A percentile compares a stretch with the other conserved stretches of the same genome.
These are phyloP conservation scores for Cheumatopsyche charites DNA, from an alignment of 1,140 invertebrate genomes.

Conservation along the genomic window DNA sequence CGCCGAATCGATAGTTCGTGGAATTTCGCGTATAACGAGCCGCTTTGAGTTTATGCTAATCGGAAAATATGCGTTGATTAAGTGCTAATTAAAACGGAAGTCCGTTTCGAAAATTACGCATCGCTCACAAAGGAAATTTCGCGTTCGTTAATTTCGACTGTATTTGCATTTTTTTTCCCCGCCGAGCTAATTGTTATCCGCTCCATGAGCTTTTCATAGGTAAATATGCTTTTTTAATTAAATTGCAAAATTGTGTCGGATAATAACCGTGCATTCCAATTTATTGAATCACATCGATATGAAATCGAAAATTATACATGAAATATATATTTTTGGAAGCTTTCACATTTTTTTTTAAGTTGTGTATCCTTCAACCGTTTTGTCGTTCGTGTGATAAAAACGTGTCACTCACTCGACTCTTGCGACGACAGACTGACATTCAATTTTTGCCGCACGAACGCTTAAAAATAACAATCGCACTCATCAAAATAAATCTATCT, in stretches of 20 bases:
- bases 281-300: too few relatives aligned
- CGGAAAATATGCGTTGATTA: neutral
- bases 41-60: conserved; percentile 3
- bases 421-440: neutral
- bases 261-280: too few relatives aligned
- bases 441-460: neutral
- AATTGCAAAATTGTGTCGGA: too few relatives aligned
- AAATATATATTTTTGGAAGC: too few relatives aligned
- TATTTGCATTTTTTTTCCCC: neutral
- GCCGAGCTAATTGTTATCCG: neutral
- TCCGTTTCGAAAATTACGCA: conserved; percentile 6
- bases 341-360: too few relatives aligned
- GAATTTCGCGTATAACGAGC: too few relatives aligned
- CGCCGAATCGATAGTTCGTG: too few relatives aligned
- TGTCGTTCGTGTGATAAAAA: neutral
- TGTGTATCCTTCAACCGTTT: too few relatives aligned
- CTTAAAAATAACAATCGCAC: conserved; percentile 10
- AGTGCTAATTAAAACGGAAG: conserved; percentile 14
- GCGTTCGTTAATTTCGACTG: neutral
- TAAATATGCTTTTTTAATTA: neutral
- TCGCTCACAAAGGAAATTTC: neutral
- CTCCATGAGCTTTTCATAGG: neutral
- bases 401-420: neutral
- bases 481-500: neutral
- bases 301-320: too few relatives aligned